These are phyloP conservation scores for Bostrychus sinensis DNA, from an alignment of 2,113 vertebrate genomes.

Conservation along the genomic window DNA sequence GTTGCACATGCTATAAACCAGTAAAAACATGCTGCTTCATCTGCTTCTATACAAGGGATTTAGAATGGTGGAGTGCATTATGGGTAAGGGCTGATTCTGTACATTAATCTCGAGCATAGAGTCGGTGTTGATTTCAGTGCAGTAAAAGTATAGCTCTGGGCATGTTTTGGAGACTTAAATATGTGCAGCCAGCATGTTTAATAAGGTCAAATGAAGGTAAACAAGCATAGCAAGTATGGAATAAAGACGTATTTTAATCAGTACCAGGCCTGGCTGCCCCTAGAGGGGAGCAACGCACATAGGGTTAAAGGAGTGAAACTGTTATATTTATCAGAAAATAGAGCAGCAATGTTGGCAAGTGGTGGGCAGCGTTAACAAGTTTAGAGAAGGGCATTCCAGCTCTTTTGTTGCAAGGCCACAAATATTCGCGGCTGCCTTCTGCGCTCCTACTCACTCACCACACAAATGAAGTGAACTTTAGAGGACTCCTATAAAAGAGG, in stretches of 20 bases:
- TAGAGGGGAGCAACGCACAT: not conserved
- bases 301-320: not conserved
- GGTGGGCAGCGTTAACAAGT: conserved; percentile 46
- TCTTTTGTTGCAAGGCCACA: conserved; percentile 60
- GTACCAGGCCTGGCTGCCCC: conserved; percentile 33
- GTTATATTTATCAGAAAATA: not conserved
- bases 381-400: conserved; percentile 54
- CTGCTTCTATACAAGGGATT: conserved; percentile 8
- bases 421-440: conserved; percentile 53
- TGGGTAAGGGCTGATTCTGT: conserved; percentile 1
- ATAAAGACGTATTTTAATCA: conserved; percentile 21
- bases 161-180: not conserved
- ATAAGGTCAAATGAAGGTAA: conserved; percentile 38
- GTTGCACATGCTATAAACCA: conserved; percentile 6
- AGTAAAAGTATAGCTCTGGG: not conserved
- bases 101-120: conserved; percentile 13
- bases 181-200: conserved; percentile 35
- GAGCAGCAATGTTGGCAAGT: conserved; percentile 12
- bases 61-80: not conserved
- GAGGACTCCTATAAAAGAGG: conserved; percentile 38
- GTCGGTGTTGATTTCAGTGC: conserved; percentile 29
- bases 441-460: conserved; percentile 34
- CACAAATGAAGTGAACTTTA: conserved; percentile 49
- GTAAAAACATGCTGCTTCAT: conserved; percentile 31
- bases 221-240: conserved; percentile 29